Evolutionary conservation across 2,797 vertebrate species (phyloP).

Genomic region (Helarctos malayanus): DNA sequence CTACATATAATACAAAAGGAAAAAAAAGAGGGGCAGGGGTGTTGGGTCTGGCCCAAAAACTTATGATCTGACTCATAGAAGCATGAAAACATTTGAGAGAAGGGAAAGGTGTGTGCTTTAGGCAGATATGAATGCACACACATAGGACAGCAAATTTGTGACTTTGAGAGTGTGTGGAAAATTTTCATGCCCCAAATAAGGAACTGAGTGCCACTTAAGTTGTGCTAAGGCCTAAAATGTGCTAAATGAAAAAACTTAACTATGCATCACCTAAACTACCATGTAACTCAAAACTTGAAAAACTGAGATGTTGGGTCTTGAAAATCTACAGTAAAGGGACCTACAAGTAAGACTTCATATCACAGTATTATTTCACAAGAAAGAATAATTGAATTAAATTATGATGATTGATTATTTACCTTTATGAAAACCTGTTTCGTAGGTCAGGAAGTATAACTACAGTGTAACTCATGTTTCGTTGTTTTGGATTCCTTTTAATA

Average conservation of each 20-base stretch:
- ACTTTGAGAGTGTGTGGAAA: constrained; percentile 19
- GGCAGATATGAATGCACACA: background rate
- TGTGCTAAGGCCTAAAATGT: constrained; percentile 38
- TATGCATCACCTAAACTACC: background rate
- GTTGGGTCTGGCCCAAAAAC: constrained; percentile 19
- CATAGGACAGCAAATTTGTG: background rate
- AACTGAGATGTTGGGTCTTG: background rate
- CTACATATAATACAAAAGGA: constrained; percentile 49
- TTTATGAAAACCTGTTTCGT: constrained; percentile 1
- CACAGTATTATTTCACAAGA: constrained; percentile 27
- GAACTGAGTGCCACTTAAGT: background rate
- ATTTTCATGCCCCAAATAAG: constrained; percentile 26
- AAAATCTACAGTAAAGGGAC: background rate
- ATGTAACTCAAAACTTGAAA: constrained; percentile 29
- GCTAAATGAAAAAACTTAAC: constrained; percentile 13
- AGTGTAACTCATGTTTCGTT: background rate
- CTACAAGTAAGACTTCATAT: background rate
- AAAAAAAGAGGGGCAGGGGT: background rate
- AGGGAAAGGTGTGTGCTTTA: constrained; percentile 37
- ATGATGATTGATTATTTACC: constrained; percentile 6
- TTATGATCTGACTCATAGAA: constrained; percentile 79
- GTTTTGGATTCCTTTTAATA: constrained; percentile 18
- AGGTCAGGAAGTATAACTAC: background rate
- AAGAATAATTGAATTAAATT: constrained; percentile 11
- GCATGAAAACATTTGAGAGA: constrained; percentile 65